These are phyloP conservation scores for Oryctes rhinoceros DNA, from an alignment of 1,140 invertebrate species.

Conservation along the genomic window DNA sequence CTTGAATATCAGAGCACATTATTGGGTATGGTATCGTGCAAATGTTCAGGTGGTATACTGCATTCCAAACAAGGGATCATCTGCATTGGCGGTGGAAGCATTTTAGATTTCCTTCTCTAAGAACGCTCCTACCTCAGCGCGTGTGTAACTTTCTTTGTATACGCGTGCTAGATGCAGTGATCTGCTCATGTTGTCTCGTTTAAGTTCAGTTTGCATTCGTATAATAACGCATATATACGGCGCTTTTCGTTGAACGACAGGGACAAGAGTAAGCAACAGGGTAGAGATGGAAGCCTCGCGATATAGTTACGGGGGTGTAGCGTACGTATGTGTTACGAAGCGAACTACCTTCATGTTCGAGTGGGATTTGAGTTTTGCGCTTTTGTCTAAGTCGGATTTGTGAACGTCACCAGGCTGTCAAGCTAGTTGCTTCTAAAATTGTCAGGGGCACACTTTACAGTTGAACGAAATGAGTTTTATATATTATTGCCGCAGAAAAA, in stretches of 20 bases:
- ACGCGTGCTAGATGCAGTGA: conserved; percentile 3
- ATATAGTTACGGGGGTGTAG: background rate
- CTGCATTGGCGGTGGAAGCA: conserved; percentile 42
- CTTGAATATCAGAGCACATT: conserved; percentile 43
- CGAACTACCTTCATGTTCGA: conserved; percentile 26
- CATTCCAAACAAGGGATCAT: conserved; percentile 49
- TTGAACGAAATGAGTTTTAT: conserved; percentile 45
- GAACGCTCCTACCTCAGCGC: background rate
- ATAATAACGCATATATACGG: conserved; percentile 28
- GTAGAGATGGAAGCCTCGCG: background rate
- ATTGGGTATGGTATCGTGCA: conserved; percentile 41
- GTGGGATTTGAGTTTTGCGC: conserved; percentile 47
- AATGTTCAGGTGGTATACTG: conserved; percentile 50
- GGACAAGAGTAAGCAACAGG: background rate
- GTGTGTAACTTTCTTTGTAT: background rate
- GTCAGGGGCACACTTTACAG: conserved; percentile 45
- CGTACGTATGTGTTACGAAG: no score
- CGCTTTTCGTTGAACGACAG: background rate
- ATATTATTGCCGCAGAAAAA: no score
- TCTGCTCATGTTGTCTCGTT: conserved; percentile 22
- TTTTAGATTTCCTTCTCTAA: conserved; percentile 30
- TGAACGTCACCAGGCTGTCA: conserved; percentile 47
- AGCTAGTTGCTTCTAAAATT: conserved; percentile 44
- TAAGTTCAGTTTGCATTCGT: conserved; percentile 29
- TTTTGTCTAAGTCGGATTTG: conserved; percentile 47